These are phyloP conservation scores for Brachionus manjavacas DNA, from an alignment of 1,140 invertebrate genomes.

Conservation along the genomic window DNA sequence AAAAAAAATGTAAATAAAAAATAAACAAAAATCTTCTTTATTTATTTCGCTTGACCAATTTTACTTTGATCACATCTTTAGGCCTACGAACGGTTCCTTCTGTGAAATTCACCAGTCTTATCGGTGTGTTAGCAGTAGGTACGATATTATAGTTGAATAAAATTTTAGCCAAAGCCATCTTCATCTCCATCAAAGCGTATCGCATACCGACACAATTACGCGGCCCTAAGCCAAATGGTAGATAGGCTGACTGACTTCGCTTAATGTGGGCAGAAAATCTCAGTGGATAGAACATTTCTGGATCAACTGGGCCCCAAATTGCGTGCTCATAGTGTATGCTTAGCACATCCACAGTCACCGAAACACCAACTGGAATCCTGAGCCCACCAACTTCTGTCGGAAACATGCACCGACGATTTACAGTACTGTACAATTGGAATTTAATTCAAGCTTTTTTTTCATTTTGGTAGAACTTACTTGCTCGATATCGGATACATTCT, in stretches of 20 bases:
- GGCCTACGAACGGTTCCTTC: conserved; percentile 25
- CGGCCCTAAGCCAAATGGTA: conserved; percentile 62
- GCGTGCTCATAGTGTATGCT: conserved; percentile 51
- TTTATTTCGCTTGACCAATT: neutral
- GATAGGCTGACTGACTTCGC: conserved; percentile 48
- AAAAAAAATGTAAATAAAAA: neutral
- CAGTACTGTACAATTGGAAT: conserved; percentile 45
- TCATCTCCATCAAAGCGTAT: conserved; percentile 66
- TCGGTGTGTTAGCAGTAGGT: conserved; percentile 5
- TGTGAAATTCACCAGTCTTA: neutral
- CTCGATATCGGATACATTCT: conserved; percentile 32
- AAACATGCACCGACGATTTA: conserved; percentile 48
- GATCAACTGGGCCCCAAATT: conserved; percentile 57
- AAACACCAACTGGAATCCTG: conserved; percentile 51
- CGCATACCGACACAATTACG: conserved; percentile 61
- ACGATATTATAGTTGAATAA: conserved; percentile 49
- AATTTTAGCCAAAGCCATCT: conserved; percentile 60
- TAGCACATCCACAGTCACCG: conserved; percentile 52
- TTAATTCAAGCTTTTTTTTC: neutral
- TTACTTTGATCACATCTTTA: neutral
- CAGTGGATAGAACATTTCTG: conserved; percentile 64
- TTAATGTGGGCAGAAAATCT: conserved; percentile 53
- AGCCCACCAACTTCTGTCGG: conserved; percentile 48
- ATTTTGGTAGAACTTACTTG: neutral
- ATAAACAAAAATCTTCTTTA: neutral